These are phyloP conservation scores for Amphilophus citrinellus DNA, from an alignment of 2,113 vertebrate species.

Conservation along the genomic window DNA sequence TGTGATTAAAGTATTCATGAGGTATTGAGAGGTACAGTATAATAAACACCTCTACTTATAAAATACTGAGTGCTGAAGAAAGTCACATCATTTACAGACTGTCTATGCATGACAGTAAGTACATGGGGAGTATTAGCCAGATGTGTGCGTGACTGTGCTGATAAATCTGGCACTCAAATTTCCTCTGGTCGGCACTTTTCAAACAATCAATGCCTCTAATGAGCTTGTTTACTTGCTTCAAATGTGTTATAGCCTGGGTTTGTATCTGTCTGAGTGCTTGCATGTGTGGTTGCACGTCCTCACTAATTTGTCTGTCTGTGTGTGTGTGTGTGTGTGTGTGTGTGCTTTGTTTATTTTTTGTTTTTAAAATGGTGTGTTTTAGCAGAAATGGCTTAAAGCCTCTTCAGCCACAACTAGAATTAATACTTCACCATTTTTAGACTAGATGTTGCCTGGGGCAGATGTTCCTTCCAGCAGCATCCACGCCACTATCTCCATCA, in stretches of 20 bases:
- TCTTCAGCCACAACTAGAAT: not conserved
- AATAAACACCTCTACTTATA: slow-evolving; percentile 31
- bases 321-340: slow-evolving; percentile 15
- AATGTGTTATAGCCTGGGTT: slow-evolving; percentile 41
- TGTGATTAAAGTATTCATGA: slow-evolving; percentile 50
- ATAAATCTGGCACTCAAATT: slow-evolving; percentile 54
- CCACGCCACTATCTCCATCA: slow-evolving; percentile 8
- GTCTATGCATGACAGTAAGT: slow-evolving; percentile 19
- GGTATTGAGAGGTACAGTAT: not conserved
- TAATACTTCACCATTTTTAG: slow-evolving; percentile 42
- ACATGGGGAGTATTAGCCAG: slow-evolving; percentile 29
- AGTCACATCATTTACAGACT: slow-evolving; percentile 9
- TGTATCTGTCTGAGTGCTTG: slow-evolving; percentile 33
- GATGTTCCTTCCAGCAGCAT: slow-evolving; percentile 12
- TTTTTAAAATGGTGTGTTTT: slow-evolving; percentile 5
- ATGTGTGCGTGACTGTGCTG: slow-evolving; percentile 53
- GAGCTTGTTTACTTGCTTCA: slow-evolving; percentile 69
- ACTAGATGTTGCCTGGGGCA: slow-evolving; percentile 8
- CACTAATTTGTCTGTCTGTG: slow-evolving; percentile 2
- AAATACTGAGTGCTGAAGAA: slow-evolving; percentile 17
- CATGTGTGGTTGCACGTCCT: slow-evolving; percentile 34
- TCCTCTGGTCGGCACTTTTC: slow-evolving; percentile 56
- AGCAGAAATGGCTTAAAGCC: slow-evolving; percentile 52
- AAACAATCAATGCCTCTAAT: slow-evolving; percentile 68
- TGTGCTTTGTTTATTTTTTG: not conserved